A percentile compares a stretch with the other conserved stretches of the same genome.
Conservation (phyloP, 2,797 vertebrate genomes). For the Austrolebias charrua region DNA sequence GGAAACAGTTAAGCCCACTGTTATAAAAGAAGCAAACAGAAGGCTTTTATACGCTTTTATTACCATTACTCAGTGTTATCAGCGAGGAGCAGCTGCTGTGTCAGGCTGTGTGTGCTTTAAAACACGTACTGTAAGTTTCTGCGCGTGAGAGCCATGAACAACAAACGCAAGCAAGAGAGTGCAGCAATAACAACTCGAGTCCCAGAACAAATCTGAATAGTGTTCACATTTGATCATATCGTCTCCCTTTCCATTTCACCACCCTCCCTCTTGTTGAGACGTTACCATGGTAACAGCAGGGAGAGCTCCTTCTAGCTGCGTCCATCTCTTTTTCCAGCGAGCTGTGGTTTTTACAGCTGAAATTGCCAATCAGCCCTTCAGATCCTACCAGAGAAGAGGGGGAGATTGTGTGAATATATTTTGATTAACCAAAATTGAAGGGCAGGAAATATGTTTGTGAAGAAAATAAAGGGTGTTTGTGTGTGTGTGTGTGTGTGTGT, state of each 20-base stretch:
- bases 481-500: slow-evolving; percentile 19
- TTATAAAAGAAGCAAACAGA: slow-evolving; percentile 50
- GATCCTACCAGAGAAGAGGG: slow-evolving; percentile 66
- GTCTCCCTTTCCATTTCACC: slow-evolving; percentile 22
- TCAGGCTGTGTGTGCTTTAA: slow-evolving; percentile 15
- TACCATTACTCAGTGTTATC: slow-evolving; percentile 54
- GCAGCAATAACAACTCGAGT: slow-evolving; percentile 61
- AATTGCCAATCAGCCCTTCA: slow-evolving; percentile 79
- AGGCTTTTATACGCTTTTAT: slow-evolving; percentile 47
- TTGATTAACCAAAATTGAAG: slow-evolving; percentile 78
- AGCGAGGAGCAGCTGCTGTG: slow-evolving; percentile 58
- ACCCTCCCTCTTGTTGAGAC: slow-evolving; percentile 66
- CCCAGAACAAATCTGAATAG: slow-evolving; percentile 70
- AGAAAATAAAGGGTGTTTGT: slow-evolving; percentile 26
- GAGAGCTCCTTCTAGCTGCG: slow-evolving; percentile 62
- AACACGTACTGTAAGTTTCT: not conserved
- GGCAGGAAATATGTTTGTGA: slow-evolving; percentile 48
- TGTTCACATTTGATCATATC: slow-evolving; percentile 69
- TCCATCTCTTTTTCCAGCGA: slow-evolving; percentile 56
- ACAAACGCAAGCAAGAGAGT: slow-evolving; percentile 39
- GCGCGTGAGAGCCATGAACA: slow-evolving; percentile 22
- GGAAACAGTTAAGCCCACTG: slow-evolving; percentile 53
- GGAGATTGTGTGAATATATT: slow-evolving; percentile 78
- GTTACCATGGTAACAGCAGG: slow-evolving; percentile 75
- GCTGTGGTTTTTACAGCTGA: slow-evolving; percentile 70